Evolutionary conservation across 2,113 vertebrate species (phyloP), one percentile per base, ranked within the genome.

Genomic region (Chionodraco myersi): DNA sequence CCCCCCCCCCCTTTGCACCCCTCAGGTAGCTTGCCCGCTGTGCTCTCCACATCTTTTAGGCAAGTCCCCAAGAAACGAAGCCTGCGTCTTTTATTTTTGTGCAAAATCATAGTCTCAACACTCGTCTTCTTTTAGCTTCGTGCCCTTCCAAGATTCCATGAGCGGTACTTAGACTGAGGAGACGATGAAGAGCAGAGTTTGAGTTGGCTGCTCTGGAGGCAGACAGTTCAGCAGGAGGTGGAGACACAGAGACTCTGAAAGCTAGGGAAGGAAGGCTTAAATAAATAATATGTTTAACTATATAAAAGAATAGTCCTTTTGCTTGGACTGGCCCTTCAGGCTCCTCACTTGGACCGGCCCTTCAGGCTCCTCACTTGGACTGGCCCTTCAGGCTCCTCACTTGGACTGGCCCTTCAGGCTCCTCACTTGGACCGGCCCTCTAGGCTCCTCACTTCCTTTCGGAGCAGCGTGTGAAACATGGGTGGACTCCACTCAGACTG

Each of bases 101-200:
- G 94, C 93, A 95, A 95, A 94, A 94, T 94, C 85, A 85, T 83
- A 89, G 80, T 87, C 85, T 89, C 79, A 73, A 84, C 91, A 82
- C 84, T 89, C 89, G 80, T 84, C 89, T 59, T 61, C 52, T 72
- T 57, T 62, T 30, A 88, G 82, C 89, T 85, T 86, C 72, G 88
- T 88, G 94, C 92, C 86, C 92, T 89, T 93, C 93, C 84, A 67
- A 76, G 87, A 87, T 85, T 94, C 90, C 81, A 79, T 93, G 90
- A 70, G 87, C 82, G 21, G 57, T 68, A 86, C 76, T 74, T 82
- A 79, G 90, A 92, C 87, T 54, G 82, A 92, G 59, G 58, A 72
- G 75, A 62, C 47, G 34, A 68, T 62, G 75, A 41, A n/a, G 51
- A 84, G 53, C 80, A 70, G 21, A 21, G 21, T 21, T 21, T 21